These are phyloP conservation scores for Protula sp. DNA, from an alignment of 2,888 invertebrate species.

Conservation along the genomic window DNA sequence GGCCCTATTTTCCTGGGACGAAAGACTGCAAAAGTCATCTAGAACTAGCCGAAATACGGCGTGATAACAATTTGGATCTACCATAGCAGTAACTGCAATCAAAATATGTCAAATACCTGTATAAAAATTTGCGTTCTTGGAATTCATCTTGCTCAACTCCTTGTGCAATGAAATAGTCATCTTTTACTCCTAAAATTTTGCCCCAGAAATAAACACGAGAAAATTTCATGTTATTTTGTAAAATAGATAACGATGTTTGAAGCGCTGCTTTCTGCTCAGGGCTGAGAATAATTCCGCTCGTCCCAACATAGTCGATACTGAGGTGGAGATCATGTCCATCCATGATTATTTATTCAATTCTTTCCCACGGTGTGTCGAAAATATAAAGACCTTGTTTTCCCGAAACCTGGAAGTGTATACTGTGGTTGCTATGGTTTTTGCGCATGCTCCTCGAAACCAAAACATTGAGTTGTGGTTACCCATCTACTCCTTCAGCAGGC, in stretches of 20 bases:
- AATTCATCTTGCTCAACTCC: conserved; percentile 72
- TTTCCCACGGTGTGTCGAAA: background rate
- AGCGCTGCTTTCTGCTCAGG: conserved; percentile 66
- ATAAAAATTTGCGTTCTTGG: conserved; percentile 69
- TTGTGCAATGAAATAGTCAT: conserved; percentile 78
- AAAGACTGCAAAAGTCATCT: too few relatives aligned
- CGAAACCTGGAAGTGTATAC: too few relatives aligned
- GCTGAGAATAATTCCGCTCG: conserved; percentile 67
- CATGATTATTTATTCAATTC: conserved; percentile 51
- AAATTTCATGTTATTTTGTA: conserved; percentile 82
- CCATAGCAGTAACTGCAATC: too few relatives aligned
- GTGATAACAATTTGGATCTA: too few relatives aligned
- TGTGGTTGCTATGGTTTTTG: too few relatives aligned
- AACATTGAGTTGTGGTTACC: too few relatives aligned
- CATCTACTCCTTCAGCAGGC: too few relatives aligned
- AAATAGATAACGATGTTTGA: conserved; percentile 70
- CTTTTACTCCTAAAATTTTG: conserved; percentile 68
- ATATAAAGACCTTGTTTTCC: too few relatives aligned
- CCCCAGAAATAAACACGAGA: conserved; percentile 80
- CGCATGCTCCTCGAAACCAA: too few relatives aligned
- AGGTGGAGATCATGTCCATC: conserved; percentile 58
- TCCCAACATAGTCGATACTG: conserved; percentile 59
- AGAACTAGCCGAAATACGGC: too few relatives aligned
- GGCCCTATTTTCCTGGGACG: too few relatives aligned
- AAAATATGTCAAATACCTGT: too few relatives aligned